phyloP scores from a whole-genome alignment of 2,888 invertebrate genomes.

The Andrena hattorfiana region DNA sequence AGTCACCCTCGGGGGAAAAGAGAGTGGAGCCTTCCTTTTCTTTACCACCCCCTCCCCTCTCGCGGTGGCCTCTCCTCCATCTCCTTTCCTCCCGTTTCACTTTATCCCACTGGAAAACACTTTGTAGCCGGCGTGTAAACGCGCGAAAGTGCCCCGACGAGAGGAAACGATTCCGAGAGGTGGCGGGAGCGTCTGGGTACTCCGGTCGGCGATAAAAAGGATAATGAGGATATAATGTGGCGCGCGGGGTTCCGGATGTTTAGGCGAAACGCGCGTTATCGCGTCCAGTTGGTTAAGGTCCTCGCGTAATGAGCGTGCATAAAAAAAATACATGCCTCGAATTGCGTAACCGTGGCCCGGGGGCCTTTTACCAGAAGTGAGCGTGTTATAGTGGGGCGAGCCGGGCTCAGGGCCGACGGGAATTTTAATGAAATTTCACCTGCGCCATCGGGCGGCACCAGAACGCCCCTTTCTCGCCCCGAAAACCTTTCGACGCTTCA shows the following conservation, averaged over 20 bases:
- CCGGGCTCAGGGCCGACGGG: neutral
- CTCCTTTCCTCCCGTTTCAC: constrained; percentile 53
- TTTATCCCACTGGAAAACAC: constrained; percentile 71
- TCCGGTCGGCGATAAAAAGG: constrained; percentile 62
- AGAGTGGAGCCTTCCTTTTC: constrained; percentile 42
- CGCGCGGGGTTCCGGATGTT: constrained; percentile 53
- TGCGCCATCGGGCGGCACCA: constrained; percentile 1
- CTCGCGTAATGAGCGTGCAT: constrained; percentile 46
- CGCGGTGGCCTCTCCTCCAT: neutral
- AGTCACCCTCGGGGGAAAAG: constrained; percentile 51
- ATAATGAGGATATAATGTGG: constrained; percentile 70
- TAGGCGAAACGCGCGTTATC: constrained; percentile 57
- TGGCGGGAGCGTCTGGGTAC: constrained; percentile 19
- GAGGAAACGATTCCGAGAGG: constrained; percentile 51
- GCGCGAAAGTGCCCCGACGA: constrained; percentile 52
- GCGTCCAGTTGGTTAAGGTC: constrained; percentile 49
- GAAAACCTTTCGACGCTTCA: neutral
- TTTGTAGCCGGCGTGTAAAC: constrained; percentile 75
- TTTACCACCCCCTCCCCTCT: constrained; percentile 11
- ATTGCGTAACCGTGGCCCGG: constrained; percentile 42
- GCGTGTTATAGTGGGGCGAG: constrained; percentile 4
- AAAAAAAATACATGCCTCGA: constrained; percentile 23
- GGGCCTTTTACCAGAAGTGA: constrained; percentile 24
- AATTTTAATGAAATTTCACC: constrained; percentile 58
- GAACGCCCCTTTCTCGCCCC: neutral